Percentiles rank a stretch among this genome's conserved stretches.
Evolutionary conservation across 2,113 vertebrate species (phyloP).

Genomic region (Canis aureus): DNA sequence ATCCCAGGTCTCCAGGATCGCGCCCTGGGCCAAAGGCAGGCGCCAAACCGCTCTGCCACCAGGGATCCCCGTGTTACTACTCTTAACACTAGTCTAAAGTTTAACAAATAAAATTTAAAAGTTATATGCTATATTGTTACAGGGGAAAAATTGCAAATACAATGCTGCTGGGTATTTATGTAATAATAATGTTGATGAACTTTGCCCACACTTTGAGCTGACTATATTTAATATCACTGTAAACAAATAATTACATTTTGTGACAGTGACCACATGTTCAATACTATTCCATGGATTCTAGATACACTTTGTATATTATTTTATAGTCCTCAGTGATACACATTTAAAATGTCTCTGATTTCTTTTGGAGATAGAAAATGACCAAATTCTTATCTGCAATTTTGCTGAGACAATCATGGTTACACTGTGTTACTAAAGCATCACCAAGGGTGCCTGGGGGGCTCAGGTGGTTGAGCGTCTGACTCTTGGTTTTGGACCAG

Average conservation of each 20-base stretch:
- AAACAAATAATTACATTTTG: not conserved
- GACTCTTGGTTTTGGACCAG: not conserved
- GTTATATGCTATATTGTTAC: not conserved
- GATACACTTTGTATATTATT: not conserved
- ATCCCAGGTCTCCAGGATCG: too few relatives aligned
- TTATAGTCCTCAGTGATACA: not conserved
- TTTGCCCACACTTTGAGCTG: slow-evolving; percentile 12
- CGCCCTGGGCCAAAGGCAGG: too few relatives aligned
- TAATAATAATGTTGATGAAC: not conserved
- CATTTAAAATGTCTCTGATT: not conserved
- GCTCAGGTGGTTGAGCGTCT: not conserved
- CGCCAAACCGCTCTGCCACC: too few relatives aligned
- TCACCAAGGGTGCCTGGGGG: not conserved
- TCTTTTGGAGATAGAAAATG: not conserved
- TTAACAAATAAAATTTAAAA: slow-evolving; percentile 73
- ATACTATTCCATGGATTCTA: not conserved
- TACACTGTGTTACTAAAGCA: not conserved
- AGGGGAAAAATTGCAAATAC: not conserved
- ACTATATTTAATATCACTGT: not conserved
- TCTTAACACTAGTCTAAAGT: slow-evolving; percentile 37
- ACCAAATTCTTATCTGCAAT: not conserved
- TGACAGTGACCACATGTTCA: not conserved
- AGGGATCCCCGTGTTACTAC: not conserved
- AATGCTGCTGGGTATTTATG: not conserved
- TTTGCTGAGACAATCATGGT: not conserved